Evolutionary conservation across 1,140 invertebrate genomes (phyloP).

Genomic region (Scaptodrosophila lebanonensis): DNA sequence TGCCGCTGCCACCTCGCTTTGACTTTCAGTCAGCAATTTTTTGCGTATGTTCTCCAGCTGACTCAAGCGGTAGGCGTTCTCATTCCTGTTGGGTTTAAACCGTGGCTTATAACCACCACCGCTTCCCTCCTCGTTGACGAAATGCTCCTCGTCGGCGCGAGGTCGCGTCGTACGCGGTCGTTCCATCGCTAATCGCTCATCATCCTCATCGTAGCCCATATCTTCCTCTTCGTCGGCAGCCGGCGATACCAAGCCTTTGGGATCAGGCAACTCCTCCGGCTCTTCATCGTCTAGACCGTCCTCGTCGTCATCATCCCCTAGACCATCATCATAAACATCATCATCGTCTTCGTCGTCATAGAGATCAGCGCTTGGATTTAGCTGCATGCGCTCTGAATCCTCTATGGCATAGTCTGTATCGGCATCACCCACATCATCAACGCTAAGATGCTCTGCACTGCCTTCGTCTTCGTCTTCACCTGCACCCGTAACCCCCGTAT

Average conservation of each 20-base stretch:
- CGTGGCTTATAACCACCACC: constrained; percentile 42
- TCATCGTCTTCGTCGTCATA: constrained; percentile 55
- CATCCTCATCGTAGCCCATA: constrained; percentile 75
- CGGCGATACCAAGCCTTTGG: constrained; percentile 39
- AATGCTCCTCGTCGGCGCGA: constrained; percentile 56
- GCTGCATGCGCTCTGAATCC: constrained; percentile 60
- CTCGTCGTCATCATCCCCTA: constrained; percentile 31
- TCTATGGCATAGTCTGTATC: constrained; percentile 57
- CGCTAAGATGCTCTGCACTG: no score
- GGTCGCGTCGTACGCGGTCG: constrained; percentile 48
- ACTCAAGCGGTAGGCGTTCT: constrained; percentile 29
- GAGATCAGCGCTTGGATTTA: constrained; percentile 63
- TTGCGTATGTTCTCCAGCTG: constrained; percentile 60
- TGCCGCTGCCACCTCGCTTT: constrained; percentile 17
- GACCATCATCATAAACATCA: constrained; percentile 49
- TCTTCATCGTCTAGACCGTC: constrained; percentile 26
- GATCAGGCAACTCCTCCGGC: constrained; percentile 46
- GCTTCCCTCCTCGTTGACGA: constrained; percentile 68
- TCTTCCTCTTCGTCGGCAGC: constrained; percentile 63
- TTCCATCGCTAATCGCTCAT: constrained; percentile 65
- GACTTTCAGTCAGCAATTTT: constrained; percentile 56
- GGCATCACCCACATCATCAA: constrained; percentile 3
- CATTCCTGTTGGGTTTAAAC: constrained; percentile 39
- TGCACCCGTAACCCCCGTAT: background rate
- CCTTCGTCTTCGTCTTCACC: constrained; percentile 3